phyloP scores from a whole-genome alignment of 2,113 vertebrate genomes.

The Porphyrio hochstetteri region DNA sequence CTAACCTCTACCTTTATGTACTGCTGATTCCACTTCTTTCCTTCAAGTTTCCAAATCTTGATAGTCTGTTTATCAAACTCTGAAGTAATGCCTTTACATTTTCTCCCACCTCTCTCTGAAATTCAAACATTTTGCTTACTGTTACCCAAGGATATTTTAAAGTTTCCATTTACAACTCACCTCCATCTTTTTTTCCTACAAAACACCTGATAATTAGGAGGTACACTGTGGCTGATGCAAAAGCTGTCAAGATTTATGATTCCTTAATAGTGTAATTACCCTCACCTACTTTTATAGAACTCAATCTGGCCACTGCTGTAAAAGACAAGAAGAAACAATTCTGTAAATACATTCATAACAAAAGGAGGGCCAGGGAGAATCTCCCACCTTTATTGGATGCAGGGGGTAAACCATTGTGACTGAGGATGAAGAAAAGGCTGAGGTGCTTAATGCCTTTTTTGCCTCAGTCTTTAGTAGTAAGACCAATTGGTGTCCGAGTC shows the following conservation, averaged over 20 bases:
- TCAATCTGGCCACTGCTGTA: too few relatives aligned
- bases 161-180: neutral
- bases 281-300: neutral
- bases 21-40: neutral
- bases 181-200: neutral
- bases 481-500: too few relatives aligned
- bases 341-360: too few relatives aligned
- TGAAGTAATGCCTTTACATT: neutral
- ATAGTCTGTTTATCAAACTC: neutral
- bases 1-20: rapidly evolving
- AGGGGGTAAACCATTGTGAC: too few relatives aligned
- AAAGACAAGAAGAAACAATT: too few relatives aligned
- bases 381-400: too few relatives aligned
- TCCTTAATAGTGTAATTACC: neutral
- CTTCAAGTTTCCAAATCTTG: neutral
- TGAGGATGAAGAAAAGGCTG: too few relatives aligned
- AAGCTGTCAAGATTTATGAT: neutral
- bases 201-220: neutral
- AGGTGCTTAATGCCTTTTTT: too few relatives aligned
- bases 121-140: neutral
- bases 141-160: neutral
- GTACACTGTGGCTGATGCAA: neutral
- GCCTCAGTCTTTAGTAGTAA: too few relatives aligned
- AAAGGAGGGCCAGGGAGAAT: too few relatives aligned
- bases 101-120: neutral